A percentile compares a stretch with the other conserved stretches of the same genome.
phyloP scores from a whole-genome alignment of 2,888 invertebrate species.

The Sinhomidia bicolor region DNA sequence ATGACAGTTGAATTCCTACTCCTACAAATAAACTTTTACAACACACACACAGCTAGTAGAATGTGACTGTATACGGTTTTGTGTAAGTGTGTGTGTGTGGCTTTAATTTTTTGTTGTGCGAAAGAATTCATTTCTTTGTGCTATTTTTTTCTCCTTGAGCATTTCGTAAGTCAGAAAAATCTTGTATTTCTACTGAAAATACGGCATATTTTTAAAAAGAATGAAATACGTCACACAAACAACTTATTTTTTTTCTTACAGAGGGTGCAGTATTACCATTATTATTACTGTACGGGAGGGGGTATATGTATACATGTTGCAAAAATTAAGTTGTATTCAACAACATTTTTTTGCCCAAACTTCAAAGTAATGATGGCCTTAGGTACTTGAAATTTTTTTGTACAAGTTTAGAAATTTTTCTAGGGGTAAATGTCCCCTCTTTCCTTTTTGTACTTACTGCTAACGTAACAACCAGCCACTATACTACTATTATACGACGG shows the following conservation, averaged over 20 bases:
- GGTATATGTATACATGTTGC: background rate
- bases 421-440: background rate
- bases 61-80: background rate
- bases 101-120: background rate
- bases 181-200: background rate
- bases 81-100: no score
- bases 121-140: background rate
- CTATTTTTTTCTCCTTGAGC: background rate
- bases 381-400: background rate
- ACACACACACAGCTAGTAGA: constrained; percentile 2
- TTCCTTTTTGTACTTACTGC: background rate
- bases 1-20: constrained; percentile 24
- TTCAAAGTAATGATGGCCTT: background rate
- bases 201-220: background rate
- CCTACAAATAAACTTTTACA: background rate
- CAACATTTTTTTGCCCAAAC: background rate
- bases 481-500: no score
- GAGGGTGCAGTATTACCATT: background rate
- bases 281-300: no score
- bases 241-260: no score
- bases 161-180: background rate
- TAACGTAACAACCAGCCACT: no score
- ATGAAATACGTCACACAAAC: background rate
- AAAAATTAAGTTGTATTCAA: background rate
- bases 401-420: background rate